Conservation (phyloP, 2,888 invertebrate genomes). For the Onthophagus sagittarius region DNA sequence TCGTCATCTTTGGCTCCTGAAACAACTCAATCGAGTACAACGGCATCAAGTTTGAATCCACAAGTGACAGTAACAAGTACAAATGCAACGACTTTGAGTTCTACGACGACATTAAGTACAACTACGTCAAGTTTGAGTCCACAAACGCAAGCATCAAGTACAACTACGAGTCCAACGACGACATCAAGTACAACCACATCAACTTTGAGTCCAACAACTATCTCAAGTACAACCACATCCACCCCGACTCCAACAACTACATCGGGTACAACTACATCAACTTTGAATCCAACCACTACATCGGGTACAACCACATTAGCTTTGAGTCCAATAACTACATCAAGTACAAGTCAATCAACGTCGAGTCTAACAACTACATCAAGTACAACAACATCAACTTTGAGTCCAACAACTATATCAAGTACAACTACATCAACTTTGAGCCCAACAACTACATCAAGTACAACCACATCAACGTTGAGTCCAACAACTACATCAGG, state of each 20-base stretch:
- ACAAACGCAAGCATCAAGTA: not conserved
- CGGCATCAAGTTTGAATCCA: not conserved
- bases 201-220: too few species aligned
- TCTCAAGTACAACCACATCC: too few species aligned
- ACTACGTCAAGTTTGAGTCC: not conserved
- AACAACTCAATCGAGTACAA: not conserved
- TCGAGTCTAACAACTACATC: not conserved
- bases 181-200: too few species aligned
- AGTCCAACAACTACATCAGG: not conserved
- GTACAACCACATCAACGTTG: not conserved
- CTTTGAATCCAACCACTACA: not conserved
- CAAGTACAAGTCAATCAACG: not conserved
- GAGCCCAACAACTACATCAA: not conserved
- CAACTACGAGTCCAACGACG: too few species aligned
- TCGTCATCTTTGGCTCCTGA: not conserved
- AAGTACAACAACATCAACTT: not conserved
- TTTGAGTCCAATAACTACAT: not conserved
- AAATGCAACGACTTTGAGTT: not conserved
- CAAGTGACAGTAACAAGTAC: not conserved
- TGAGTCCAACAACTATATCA: not conserved
- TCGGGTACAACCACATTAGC: not conserved
- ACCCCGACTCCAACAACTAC: not conserved
- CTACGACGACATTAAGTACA: not conserved
- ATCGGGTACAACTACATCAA: not conserved
- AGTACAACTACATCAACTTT: not conserved